phyloP scores from a whole-genome alignment of 2,888 invertebrate genomes.

The Pycnomerus fuliginosus region DNA sequence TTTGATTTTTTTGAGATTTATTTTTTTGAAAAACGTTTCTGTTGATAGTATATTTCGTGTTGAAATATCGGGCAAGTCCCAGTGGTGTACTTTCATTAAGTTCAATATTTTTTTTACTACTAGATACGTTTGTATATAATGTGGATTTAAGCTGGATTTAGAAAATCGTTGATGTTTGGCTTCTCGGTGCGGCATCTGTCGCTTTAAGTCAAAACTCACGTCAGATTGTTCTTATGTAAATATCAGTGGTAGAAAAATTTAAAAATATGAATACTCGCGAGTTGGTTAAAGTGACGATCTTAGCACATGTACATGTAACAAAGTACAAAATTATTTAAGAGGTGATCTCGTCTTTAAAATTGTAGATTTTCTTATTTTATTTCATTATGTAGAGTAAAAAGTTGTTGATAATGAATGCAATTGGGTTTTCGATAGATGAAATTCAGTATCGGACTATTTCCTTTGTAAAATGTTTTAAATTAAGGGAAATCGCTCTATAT shows the following conservation, averaged over 20 bases:
- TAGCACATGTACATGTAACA: conserved; percentile 31
- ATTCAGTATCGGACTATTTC: too few species aligned
- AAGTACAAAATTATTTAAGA: conserved; percentile 53
- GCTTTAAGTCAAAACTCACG: conserved; percentile 12
- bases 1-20: conserved; percentile 44
- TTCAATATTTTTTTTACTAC: conserved; percentile 14
- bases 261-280: conserved; percentile 20
- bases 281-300: conserved; percentile 13
- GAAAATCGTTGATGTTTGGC: conserved; percentile 36
- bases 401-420: too few species aligned
- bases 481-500: conserved; percentile 16
- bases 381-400: conserved; percentile 38
- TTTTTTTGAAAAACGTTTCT: conserved; percentile 37
- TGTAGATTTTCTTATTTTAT: conserved; percentile 43
- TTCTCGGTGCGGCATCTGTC: conserved; percentile 26
- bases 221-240: conserved; percentile 20
- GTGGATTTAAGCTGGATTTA: conserved; percentile 35
- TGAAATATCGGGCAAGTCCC: conserved; percentile 6
- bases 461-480: too few species aligned
- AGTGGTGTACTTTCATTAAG: conserved; percentile 11
- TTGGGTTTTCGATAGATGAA: too few species aligned
- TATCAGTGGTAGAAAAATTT: conserved; percentile 18
- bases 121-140: conserved; percentile 29
- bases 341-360: conserved; percentile 49
- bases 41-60: conserved; percentile 26